These are phyloP conservation scores for Camponotus pennsylvanicus DNA, from an alignment of 1,140 invertebrate genomes.

Conservation along the genomic window DNA sequence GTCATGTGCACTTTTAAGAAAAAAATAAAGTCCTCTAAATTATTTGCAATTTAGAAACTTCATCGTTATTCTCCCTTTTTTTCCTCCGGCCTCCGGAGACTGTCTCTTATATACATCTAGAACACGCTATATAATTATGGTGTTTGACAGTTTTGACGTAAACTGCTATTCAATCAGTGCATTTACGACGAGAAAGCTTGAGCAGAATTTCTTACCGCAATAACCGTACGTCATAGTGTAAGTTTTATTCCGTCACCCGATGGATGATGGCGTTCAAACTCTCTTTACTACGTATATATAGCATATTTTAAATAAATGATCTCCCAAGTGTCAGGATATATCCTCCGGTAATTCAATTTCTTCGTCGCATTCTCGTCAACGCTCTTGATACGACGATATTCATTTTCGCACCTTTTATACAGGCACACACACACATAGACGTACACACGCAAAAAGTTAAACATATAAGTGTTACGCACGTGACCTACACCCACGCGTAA, in stretches of 20 bases:
- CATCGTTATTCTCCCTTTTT: not conserved
- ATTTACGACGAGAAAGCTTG: not conserved
- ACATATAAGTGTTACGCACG: slow-evolving; percentile 23
- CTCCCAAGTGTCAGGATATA: not conserved
- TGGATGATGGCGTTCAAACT: not conserved
- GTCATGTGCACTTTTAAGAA: not conserved
- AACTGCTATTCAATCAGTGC: slow-evolving; percentile 22
- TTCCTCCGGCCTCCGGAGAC: not conserved
- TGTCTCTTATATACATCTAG: too few species aligned
- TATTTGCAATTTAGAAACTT: not conserved
- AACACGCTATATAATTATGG: not conserved
- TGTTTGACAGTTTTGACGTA: slow-evolving; percentile 27
- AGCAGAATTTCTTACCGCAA: slow-evolving; percentile 17
- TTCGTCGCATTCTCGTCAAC: slow-evolving; percentile 28
- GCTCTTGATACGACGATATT: slow-evolving; percentile 11
- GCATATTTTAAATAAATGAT: slow-evolving; percentile 27
- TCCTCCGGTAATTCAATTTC: slow-evolving; percentile 37
- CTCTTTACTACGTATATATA: not conserved
- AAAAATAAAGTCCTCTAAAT: not conserved
- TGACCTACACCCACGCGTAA: not conserved
- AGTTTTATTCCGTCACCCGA: slow-evolving; percentile 6
- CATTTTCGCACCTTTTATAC: not conserved
- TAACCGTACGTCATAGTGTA: slow-evolving; percentile 26
- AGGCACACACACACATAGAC: slow-evolving; percentile 1
- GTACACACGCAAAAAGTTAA: slow-evolving; percentile 6